A percentile compares a stretch with the other conserved stretches of the same genome.
Evolutionary conservation across 2,888 invertebrate genomes (phyloP).

Genomic region (Meloe dianella): DNA sequence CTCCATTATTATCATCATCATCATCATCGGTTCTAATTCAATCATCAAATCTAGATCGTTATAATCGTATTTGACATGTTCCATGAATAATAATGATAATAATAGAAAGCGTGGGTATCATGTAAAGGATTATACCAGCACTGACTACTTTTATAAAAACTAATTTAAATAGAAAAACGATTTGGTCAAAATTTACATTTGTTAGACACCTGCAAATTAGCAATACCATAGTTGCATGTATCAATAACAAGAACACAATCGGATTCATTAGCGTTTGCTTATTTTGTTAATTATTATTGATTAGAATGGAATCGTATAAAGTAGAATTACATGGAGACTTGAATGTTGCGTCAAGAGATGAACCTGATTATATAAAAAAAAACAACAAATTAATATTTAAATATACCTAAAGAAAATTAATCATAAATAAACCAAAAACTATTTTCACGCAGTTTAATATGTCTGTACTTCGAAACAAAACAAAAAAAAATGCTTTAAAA

Average conservation of each 20-base stretch:
- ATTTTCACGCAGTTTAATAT: background rate
- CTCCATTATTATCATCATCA: background rate
- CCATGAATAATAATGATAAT: conserved; percentile 4
- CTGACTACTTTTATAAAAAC: background rate
- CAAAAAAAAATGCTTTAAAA: background rate
- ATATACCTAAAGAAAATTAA: background rate
- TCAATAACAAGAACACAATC: background rate
- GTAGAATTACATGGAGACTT: conserved; percentile 8
- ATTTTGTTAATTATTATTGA: background rate
- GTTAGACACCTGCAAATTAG: background rate
- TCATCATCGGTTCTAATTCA: background rate
- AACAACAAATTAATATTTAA: background rate
- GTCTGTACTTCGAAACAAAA: background rate
- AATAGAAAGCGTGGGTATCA: background rate
- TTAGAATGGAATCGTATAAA: background rate
- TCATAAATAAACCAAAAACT: background rate
- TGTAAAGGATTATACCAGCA: background rate
- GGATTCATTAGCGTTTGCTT: background rate
- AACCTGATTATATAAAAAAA: background rate
- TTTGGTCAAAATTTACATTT: background rate
- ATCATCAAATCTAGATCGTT: background rate
- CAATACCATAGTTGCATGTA: background rate
- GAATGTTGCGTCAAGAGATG: conserved; percentile 8
- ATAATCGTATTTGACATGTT: background rate
- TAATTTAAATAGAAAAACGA: conserved; percentile 8